Evolutionary conservation across 2,797 vertebrate genomes (phyloP), one percentile per base, ranked within the genome.

Genomic region (Neosilurus mollespiculum): DNA sequence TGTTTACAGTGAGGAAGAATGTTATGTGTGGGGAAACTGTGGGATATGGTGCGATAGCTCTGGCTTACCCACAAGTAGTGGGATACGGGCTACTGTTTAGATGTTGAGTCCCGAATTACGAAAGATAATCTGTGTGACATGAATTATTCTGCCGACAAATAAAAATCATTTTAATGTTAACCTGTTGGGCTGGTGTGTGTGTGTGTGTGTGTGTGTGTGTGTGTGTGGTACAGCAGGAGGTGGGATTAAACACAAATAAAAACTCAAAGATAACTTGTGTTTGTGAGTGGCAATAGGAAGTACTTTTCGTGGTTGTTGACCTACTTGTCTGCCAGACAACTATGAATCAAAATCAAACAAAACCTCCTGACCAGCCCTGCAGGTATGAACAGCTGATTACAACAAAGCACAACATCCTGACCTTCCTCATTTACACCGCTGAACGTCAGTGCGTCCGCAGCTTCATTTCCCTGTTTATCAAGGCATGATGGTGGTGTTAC

Each of bases 341-440:
- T 59, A 59, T 59, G 18, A 20, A 59, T 18, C 16, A 59, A 59
- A 16, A 4, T 14, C 4, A 1, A 24, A 24, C 1, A 24, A 9
- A 62, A 65, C 12, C n/a, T 10, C 24, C 24, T 80, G 72, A 58
- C 26, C 4, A 70, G 49, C 24, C 70, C 20, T 70, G 24, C n/a
- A 24, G 71, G 5, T 30, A 53, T 72, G 51, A 64, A 14, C 30
- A 56, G 66, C 10, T 78, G 82, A 51, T 70, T 51, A 51, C 53
- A 70, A 24, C 11, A 2, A 43, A 70, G 66, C 51, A 61, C 37
- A 30, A 9, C 65, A 62, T 83, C 76, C 2, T 30, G 67, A 71
- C 43, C 51, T 53, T 71, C 22, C 49, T 71, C 22, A 61, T 69
- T 83, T 53, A 51, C 78, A 54, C 82, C 56, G 66, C 58, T 71